Evolutionary conservation across 1,140 invertebrate species (phyloP).

Genomic region (Bombus huntii): DNA sequence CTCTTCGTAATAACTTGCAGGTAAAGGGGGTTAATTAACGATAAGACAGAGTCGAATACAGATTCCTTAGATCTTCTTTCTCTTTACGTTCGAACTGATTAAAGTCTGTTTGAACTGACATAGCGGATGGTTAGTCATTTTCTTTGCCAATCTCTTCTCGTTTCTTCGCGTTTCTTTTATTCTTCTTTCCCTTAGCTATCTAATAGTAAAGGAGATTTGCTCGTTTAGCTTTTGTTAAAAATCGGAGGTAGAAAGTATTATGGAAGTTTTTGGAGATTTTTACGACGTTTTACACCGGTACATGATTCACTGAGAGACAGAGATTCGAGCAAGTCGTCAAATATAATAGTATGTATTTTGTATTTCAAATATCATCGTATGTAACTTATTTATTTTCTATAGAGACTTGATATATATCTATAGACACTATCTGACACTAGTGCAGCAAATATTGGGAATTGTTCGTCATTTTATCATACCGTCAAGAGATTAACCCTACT

Average conservation of each 20-base stretch:
- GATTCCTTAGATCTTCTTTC: not conserved
- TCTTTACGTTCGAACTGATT: not conserved
- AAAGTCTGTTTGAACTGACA: not conserved
- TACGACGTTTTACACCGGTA: not conserved
- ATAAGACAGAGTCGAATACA: not conserved
- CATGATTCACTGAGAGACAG: too few relatives aligned
- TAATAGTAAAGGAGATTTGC: not conserved
- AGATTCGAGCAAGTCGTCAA: too few relatives aligned
- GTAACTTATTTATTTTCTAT: too few relatives aligned
- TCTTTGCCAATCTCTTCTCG: not conserved
- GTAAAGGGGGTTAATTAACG: constrained; percentile 6
- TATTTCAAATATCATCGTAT: too few relatives aligned
- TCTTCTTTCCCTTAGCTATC: not conserved
- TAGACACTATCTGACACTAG: too few relatives aligned
- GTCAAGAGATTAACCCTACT: too few relatives aligned
- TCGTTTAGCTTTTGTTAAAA: too few relatives aligned
- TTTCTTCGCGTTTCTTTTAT: not conserved
- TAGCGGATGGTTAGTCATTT: not conserved
- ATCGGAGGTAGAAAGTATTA: not conserved
- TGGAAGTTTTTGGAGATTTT: not conserved
- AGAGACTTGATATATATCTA: too few relatives aligned
- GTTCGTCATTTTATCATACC: too few relatives aligned
- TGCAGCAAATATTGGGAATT: too few relatives aligned
- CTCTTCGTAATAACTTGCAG: not conserved
- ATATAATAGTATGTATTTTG: too few relatives aligned